phyloP scores from a whole-genome alignment of 1,140 invertebrate species.

The Drosophila dunni region DNA sequence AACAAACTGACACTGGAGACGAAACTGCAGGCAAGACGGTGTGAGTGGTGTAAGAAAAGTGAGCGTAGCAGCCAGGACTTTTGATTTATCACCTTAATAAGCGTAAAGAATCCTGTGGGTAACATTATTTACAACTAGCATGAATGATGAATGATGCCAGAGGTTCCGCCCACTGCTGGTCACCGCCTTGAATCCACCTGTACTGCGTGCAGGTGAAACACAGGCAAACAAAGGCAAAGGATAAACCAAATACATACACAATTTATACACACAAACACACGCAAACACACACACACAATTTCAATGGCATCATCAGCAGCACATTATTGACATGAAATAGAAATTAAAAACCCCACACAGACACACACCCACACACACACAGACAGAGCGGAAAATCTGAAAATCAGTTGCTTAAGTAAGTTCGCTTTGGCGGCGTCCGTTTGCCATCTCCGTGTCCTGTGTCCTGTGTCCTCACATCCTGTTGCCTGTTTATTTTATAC shows the following conservation, averaged over 20 bases:
- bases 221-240: constrained; percentile 42
- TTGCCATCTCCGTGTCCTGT: constrained; percentile 36
- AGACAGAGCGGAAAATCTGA: constrained; percentile 63
- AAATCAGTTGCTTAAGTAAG: constrained; percentile 80
- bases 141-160: constrained; percentile 73
- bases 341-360: constrained; percentile 65
- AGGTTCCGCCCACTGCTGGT: not conserved
- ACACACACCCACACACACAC: constrained; percentile 25
- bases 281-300: constrained; percentile 12
- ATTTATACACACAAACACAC: constrained; percentile 8
- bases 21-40: constrained; percentile 5
- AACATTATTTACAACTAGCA: constrained; percentile 80
- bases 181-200: no score
- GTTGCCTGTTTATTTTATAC: constrained; percentile 68
- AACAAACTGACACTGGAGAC: constrained; percentile 23
- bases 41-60: constrained; percentile 4
- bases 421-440: constrained; percentile 38
- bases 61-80: constrained; percentile 31
- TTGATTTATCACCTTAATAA: constrained; percentile 82
- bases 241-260: constrained; percentile 38
- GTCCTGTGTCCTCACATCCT: constrained; percentile 40
- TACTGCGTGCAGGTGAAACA: constrained; percentile 15
- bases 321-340: constrained; percentile 49
- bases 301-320: constrained; percentile 40
- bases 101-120: constrained; percentile 74